Conservation (phyloP, 1,140 invertebrate species). For the Penaeus chinensis region DNA sequence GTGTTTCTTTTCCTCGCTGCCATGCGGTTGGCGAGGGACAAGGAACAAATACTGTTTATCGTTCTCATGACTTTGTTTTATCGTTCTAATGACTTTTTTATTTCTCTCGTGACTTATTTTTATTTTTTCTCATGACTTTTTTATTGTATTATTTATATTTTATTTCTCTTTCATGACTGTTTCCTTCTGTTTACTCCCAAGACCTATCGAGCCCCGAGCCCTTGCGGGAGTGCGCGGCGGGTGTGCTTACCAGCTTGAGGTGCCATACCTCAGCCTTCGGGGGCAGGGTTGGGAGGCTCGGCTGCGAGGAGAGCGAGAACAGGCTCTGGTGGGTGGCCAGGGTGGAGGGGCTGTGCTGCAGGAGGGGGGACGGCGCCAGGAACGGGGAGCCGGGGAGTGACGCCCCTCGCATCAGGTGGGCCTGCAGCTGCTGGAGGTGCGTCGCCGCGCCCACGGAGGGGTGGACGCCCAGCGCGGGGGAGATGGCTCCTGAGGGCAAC, state of each 20-base stretch:
- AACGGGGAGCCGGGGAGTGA: constrained; percentile 69
- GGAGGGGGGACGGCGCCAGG: constrained; percentile 66
- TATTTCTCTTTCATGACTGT: not conserved
- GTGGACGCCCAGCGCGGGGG: constrained; percentile 77
- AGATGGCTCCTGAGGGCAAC: constrained; percentile 70
- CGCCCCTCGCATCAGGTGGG: constrained; percentile 75
- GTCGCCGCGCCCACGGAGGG: constrained; percentile 72
- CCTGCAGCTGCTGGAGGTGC: constrained; percentile 81
- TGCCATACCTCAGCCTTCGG: constrained; percentile 63
- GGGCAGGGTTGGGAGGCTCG: constrained; percentile 61
- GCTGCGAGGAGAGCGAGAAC: constrained; percentile 62
- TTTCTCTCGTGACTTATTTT: not conserved
- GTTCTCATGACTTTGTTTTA: too few species aligned
- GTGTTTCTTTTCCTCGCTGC: too few species aligned
- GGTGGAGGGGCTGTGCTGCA: constrained; percentile 63
- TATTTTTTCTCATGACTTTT: not conserved
- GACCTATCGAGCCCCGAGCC: too few species aligned
- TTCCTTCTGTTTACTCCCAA: not conserved
- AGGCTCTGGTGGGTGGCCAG: constrained; percentile 61
- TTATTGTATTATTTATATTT: not conserved
- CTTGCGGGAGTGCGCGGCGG: too few species aligned
- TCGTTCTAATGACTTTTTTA: too few species aligned
- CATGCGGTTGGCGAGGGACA: too few species aligned
- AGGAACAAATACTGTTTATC: too few species aligned
- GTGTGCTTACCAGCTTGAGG: not conserved